phyloP scores from a whole-genome alignment of 2,797 vertebrate genomes.

The Hydrocynus forskahlii region DNA sequence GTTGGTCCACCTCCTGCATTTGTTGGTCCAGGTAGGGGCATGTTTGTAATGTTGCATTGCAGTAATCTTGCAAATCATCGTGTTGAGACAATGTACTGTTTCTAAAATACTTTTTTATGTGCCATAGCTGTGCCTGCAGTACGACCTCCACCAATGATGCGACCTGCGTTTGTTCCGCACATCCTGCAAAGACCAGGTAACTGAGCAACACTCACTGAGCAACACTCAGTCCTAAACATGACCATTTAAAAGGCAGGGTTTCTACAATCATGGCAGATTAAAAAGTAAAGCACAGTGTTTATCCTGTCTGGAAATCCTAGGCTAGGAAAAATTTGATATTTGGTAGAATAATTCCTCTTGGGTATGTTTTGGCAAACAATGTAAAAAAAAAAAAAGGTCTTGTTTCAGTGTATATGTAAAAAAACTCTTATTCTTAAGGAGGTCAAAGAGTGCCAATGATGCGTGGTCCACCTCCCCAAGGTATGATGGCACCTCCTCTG shows the following conservation, averaged over 20 bases:
- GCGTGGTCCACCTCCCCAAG: slow-evolving; percentile 82
- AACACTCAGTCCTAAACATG: neutral
- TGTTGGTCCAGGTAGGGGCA: slow-evolving; percentile 79
- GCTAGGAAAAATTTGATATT: neutral
- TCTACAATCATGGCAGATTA: neutral
- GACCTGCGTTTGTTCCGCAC: slow-evolving; percentile 90
- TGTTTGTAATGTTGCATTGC: neutral
- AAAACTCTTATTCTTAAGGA: slow-evolving; percentile 62
- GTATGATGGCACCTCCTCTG: slow-evolving; percentile 84
- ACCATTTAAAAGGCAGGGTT: neutral
- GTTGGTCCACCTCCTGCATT: slow-evolving; percentile 84
- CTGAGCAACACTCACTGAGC: slow-evolving; percentile 22
- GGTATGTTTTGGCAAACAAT: too few species aligned
- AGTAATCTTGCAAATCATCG: neutral
- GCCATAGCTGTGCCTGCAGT: slow-evolving; percentile 78
- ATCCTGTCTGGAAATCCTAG: neutral
- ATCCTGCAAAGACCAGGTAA: slow-evolving; percentile 90
- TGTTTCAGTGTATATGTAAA: neutral
- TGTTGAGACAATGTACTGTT: neutral
- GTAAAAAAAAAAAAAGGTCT: neutral
- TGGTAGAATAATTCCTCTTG: too few species aligned
- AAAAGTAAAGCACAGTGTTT: neutral
- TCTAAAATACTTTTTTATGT: neutral
- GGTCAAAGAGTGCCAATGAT: slow-evolving; percentile 81
- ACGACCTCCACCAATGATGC: slow-evolving; percentile 82